These are phyloP conservation scores for Zoanthus solanderi DNA, from an alignment of 92 coral and sea anemone genomes.

Conservation along the genomic window DNA sequence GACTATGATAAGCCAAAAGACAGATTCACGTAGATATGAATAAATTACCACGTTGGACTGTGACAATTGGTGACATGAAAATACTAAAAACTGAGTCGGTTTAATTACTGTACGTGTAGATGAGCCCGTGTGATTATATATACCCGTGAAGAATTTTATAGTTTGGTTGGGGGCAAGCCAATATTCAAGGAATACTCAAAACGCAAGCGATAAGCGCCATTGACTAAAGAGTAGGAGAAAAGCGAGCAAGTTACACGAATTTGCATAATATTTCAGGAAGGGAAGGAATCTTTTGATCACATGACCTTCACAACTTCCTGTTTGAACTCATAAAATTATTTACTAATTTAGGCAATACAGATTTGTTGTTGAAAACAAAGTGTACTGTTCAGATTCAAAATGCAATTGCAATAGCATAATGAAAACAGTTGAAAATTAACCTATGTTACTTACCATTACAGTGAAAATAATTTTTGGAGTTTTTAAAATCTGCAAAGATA, in stretches of 20 bases:
- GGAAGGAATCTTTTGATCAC: conserved; percentile 75
- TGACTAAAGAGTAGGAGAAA: conserved; percentile 41
- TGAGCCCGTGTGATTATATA: conserved; percentile 45
- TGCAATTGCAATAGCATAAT: not conserved
- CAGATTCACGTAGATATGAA: conserved; percentile 59
- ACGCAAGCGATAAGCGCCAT: conserved; percentile 36
- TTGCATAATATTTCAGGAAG: conserved; percentile 81
- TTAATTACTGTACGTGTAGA: conserved; percentile 41
- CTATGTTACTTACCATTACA: not conserved
- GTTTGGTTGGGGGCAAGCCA: conserved; percentile 25
- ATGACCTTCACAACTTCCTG: conserved; percentile 56
- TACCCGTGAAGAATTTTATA: conserved; percentile 48
- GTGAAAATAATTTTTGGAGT: conserved; percentile 6
- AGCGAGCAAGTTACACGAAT: conserved; percentile 67
- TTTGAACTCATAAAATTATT: not conserved
- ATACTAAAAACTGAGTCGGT: conserved; percentile 32
- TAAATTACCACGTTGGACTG: conserved; percentile 66
- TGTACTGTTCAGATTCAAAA: not conserved
- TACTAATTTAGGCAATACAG: not conserved
- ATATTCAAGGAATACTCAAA: conserved; percentile 28
- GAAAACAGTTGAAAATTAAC: not conserved
- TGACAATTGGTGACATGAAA: conserved; percentile 62
- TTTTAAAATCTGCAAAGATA: conserved; percentile 19
- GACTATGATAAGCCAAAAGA: conserved; percentile 6
- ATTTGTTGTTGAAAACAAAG: conserved; percentile 2